These are phyloP conservation scores for Pachyramphus minor DNA, from an alignment of 2,113 vertebrate genomes.

Conservation along the genomic window DNA sequence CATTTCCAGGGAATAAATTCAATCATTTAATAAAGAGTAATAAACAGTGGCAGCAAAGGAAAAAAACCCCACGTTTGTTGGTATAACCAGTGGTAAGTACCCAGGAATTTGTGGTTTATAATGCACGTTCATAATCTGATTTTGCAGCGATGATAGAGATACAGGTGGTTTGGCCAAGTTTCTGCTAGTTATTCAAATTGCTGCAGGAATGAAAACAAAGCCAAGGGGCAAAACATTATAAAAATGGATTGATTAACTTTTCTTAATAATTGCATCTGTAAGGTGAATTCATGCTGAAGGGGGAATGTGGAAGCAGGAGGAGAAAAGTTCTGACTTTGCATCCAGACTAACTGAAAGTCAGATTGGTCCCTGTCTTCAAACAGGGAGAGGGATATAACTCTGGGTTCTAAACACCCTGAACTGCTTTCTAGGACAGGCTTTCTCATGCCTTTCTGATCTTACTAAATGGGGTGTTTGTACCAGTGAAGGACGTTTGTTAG, in stretches of 20 bases:
- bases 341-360: not conserved
- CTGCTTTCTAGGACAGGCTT: not conserved
- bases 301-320: not conserved
- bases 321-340: not conserved
- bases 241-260: not conserved
- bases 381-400: not conserved
- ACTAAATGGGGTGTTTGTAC: not conserved
- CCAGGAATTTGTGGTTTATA: conserved; percentile 10
- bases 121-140: not conserved
- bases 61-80: not conserved
- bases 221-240: conserved; percentile 27
- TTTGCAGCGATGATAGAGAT: not conserved
- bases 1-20: not conserved
- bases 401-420: not conserved
- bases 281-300: not conserved
- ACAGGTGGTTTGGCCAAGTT: conserved; percentile 5
- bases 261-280: not conserved
- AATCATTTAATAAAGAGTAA: not conserved
- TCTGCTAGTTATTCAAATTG: not conserved
- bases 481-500: not conserved
- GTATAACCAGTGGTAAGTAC: not conserved
- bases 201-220: conserved; percentile 32
- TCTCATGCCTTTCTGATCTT: not conserved
- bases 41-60: not conserved
- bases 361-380: not conserved